Base-by-base conservation (phyloP, 2,888 invertebrate genomes). In the Drosophila fulvimacula region DNA sequence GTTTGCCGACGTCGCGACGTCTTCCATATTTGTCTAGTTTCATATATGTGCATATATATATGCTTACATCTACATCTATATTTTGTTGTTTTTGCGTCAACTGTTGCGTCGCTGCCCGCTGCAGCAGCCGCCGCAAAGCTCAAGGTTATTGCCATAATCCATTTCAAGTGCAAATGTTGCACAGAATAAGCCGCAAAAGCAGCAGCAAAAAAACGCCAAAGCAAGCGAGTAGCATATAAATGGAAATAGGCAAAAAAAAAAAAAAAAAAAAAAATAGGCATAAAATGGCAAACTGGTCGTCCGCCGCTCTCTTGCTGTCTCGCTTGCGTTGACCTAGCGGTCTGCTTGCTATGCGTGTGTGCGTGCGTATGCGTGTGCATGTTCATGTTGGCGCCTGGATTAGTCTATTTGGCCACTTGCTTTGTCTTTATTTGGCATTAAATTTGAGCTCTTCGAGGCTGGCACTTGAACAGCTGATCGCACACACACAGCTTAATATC, bases 141-240 rank as follows among this genome's bases (percentile, higher is more conserved):
- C 89, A 88, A 88, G 88, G 90, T 88, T 88, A 87, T 90, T 89
- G 88, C 89, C 90, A 89, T 90, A 89, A 90, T 87, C 88, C 81
- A 76, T 89, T 89, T 86, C 89, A 89, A 89, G 85, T 89, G 86
- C 81, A 85, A 85, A 86, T 83, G 84, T 80, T 84, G 81, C 77
- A 81, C 77, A 73, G 79, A 76, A 76, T 73, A 78, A 78, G 65
- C 65, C 74, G 70, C 65, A 70, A 74, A 73, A 69, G 62, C 63
- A 24, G 51, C 57, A 36, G 55, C 19, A 53, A 39, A 39, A 39
- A 39, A 21, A 48, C 52, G n/a, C 13, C 24, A 19, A 34, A 34
- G 56, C 64, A 30, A 68, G 71, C 42, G 62, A 55, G 49, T 68
- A 75, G 65, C 72, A 73, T 64, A 73, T 69, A 76, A 75, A 79